Conservation (phyloP, 53 echinoderm and acorn worm species). For the Mesocentrotus franciscanus region DNA sequence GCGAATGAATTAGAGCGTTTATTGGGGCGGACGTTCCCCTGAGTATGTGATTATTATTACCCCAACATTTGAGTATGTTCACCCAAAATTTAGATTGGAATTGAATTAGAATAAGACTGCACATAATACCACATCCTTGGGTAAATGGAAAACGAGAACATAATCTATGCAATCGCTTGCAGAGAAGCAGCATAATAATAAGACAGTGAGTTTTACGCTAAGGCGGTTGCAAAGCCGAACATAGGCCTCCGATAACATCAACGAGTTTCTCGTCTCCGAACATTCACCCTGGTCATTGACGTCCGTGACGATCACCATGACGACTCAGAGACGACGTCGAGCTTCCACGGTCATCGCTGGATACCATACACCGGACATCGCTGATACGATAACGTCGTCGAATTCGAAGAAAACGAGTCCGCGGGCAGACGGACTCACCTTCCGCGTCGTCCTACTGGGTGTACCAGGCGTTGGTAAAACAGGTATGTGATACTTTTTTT, state of each 20-base stretch:
- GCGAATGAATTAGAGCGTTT: neutral
- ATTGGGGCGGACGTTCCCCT: neutral
- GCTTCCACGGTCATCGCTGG: conserved; percentile 55
- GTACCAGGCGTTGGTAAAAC: conserved; percentile 89
- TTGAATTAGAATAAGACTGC: no score
- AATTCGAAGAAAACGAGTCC: conserved; percentile 64
- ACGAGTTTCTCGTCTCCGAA: neutral
- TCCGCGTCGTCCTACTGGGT: conserved; percentile 83
- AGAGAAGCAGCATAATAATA: neutral
- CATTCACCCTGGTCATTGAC: neutral
- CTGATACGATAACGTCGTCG: conserved; percentile 1
- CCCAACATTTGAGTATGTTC: no score
- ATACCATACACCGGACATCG: neutral
- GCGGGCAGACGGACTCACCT: conserved; percentile 71
- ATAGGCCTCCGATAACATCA: neutral
- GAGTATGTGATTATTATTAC: neutral
- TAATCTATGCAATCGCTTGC: neutral
- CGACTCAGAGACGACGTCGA: conserved; percentile 38
- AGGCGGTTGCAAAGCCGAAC: neutral
- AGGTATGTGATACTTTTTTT: conserved; percentile 59
- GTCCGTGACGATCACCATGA: neutral
- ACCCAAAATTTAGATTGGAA: no score
- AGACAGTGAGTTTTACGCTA: neutral
- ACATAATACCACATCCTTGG: neutral
- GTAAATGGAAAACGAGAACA: neutral